Evolutionary conservation across 2,888 invertebrate species (phyloP), one percentile per base, ranked within the genome.

Genomic region (Synanthedon vespiformis): DNA sequence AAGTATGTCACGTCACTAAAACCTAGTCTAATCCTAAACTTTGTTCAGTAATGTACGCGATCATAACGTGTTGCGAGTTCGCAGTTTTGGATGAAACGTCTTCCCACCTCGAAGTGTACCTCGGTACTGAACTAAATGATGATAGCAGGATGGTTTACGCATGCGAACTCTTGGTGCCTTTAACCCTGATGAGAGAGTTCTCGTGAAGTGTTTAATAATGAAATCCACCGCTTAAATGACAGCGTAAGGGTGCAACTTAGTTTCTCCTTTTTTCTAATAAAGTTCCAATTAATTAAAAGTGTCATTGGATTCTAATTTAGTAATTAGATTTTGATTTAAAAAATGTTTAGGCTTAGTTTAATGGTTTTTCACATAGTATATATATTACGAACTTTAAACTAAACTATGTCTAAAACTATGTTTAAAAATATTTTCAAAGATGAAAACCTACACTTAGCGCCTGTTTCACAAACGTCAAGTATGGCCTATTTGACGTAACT

Each of bases 111-210:
- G 59, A 61, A 56, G 62, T 65, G 72, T 65, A 62, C 58, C 60
- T 66, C 65, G 67, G 66, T 63, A 85, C 85, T 85, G 80, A 48
- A 85, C 85, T 85, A 80, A 48, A 69, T 61, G 61, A 61, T 74
- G 74, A 71, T 74, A 74, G 69, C 64, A 63, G 71, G 61, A 58
- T 65, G 67, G 68, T 79, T 68, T 70, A 84, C 84, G 85, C 85
- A 84, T 85, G 85, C 85, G 85, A 71, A 67, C 67, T 72, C 53
- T 63, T 59, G 60, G 65, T 67, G 66, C 70, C 69, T 71, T 70
- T 70, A 76, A 73, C 74, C 72, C 77, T 74, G 76, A 75, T 73
- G 74, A 77, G 68, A 44, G 13, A 51, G 70, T 69, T 65, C 63
- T 69, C 65, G 64, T 65, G 62, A 65, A 74, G 69, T 70, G 66